A percentile compares a stretch with the other conserved stretches of the same genome.
Conservation (phyloP, 2,888 invertebrate genomes). For the Dynastes tityus region DNA sequence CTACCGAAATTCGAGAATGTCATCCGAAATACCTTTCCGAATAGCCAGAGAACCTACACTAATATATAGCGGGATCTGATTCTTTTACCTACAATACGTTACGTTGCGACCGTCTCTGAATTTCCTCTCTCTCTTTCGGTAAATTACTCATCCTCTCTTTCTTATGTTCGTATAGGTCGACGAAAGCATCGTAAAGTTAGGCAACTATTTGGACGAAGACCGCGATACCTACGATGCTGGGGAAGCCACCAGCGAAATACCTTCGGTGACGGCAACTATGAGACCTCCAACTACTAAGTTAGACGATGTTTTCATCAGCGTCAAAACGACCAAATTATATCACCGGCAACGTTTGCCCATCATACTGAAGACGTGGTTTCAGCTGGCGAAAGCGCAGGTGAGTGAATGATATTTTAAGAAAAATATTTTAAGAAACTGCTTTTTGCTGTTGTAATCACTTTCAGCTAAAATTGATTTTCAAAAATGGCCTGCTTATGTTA, state of each 20-base stretch:
- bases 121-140: not conserved
- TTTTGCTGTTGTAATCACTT: no score
- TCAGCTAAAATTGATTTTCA: no score
- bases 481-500: no score
- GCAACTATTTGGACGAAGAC: slow-evolving; percentile 61
- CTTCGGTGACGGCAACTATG: slow-evolving; percentile 69
- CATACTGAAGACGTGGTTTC: slow-evolving; percentile 96
- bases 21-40: slow-evolving; percentile 32
- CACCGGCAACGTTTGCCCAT: slow-evolving; percentile 88
- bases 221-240: slow-evolving; percentile 53
- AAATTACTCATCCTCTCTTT: slow-evolving; percentile 33
- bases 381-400: slow-evolving; percentile 81
- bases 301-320: slow-evolving; percentile 94
- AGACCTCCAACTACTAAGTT: slow-evolving; percentile 80
- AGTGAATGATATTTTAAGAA: no score
- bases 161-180: slow-evolving; percentile 62
- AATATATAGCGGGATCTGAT: not conserved
- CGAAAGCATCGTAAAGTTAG: slow-evolving; percentile 62
- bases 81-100: slow-evolving; percentile 27
- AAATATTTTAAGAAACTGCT: no score
- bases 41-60: not conserved
- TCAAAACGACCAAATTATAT: slow-evolving; percentile 93
- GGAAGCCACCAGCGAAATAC: slow-evolving; percentile 60
- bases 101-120: not conserved
- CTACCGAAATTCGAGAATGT: slow-evolving; percentile 34